Base-by-base conservation (phyloP, 1,140 invertebrate genomes). In the Chelonus insularis region DNA sequence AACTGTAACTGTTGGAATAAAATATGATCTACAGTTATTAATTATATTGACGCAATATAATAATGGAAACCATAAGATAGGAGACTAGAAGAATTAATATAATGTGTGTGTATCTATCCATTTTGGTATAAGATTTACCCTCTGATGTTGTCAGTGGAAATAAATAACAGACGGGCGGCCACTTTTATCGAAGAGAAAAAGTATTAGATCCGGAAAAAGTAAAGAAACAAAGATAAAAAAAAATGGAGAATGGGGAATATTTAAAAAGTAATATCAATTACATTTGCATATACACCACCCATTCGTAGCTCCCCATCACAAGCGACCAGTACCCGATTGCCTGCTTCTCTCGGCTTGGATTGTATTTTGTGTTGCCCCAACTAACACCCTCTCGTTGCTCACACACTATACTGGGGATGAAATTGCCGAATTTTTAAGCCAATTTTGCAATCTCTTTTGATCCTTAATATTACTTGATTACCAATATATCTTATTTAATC, bases 231-330 rank as follows among this genome's bases (percentile, higher is more conserved):
- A 23, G 61, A 57, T 43, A 41, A 29, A 57, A 34, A 57, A 47
- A 65, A 45, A 62, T 34, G 56, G 54, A 71, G 76, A 74, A 63
- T 77, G 75, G 74, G 72, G 77, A 80, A 81, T 80, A 80, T 81
- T 81, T 80, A 79, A 80, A 80, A 79, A 79, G 76, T 81, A 79
- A 79, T 81, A 80, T 80, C 77, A 80, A 81, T 81, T 81, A 78
- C 73, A 79, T 81, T 80, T 80, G 76, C 76, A 80, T 81, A 79
- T 80, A 76, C 78, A 73, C 74, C 61, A 78, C 71, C 72, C 70
- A 68, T 68, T 70, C 72, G 63, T 72, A 71, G 70, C 73, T 69
- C 69, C 64, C 69, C 63, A 56, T 55, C 64, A 63, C 64, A 45
- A 65, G 60, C 64, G 64, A 60, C 63, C 55, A 45, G 62, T 68